phyloP scores from a whole-genome alignment of 2,113 vertebrate species.

The Nibea coibor region DNA sequence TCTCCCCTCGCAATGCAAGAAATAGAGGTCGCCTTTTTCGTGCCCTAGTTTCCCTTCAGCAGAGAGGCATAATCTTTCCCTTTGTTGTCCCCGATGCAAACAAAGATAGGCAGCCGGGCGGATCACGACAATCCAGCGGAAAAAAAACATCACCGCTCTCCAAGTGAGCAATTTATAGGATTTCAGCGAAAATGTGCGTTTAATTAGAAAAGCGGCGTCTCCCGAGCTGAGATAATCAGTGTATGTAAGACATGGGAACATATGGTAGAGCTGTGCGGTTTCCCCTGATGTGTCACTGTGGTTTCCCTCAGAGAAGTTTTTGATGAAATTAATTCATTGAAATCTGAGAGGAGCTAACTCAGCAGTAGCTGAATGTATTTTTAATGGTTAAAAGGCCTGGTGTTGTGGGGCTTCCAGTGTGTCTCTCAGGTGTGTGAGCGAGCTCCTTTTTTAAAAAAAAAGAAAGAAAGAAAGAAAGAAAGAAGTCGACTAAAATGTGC shows the following conservation, averaged over 20 bases:
- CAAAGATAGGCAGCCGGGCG: slow-evolving; percentile 50
- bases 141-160: slow-evolving; percentile 13
- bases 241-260: slow-evolving; percentile 42
- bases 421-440: slow-evolving; percentile 2
- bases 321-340: slow-evolving; percentile 66
- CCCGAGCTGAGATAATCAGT: slow-evolving; percentile 43
- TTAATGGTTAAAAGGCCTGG: slow-evolving; percentile 47
- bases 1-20: slow-evolving; percentile 27
- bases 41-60: slow-evolving; percentile 71
- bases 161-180: slow-evolving; percentile 49
- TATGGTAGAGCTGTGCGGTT: slow-evolving; percentile 65
- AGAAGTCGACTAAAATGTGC: neutral
- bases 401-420: slow-evolving; percentile 1
- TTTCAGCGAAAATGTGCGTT: slow-evolving; percentile 52
- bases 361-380: slow-evolving; percentile 47
- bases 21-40: slow-evolving; percentile 64
- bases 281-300: slow-evolving; percentile 70
- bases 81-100: slow-evolving; percentile 71
- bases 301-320: slow-evolving; percentile 65
- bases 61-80: slow-evolving; percentile 65
- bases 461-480: neutral
- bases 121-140: slow-evolving; percentile 30
- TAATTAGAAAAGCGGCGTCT: slow-evolving; percentile 51
- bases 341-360: slow-evolving; percentile 48
- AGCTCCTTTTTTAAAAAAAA: slow-evolving; percentile 6